Conservation (phyloP, 2,113 vertebrate genomes). For the Sinocyclocheilus anshuiensis region DNA sequence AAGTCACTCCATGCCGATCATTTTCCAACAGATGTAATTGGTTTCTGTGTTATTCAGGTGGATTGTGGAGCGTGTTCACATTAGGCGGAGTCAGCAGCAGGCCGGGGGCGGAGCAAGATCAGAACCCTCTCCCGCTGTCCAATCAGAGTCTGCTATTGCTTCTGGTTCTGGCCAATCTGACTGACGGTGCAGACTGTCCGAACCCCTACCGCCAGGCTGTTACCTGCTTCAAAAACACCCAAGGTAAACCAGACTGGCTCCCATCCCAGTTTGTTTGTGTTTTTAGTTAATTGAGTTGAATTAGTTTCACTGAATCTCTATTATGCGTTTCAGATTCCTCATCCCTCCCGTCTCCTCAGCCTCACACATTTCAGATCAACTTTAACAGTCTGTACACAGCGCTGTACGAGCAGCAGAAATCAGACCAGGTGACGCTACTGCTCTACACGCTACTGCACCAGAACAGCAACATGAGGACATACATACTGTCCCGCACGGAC, state of each 20-base stretch:
- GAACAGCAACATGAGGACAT: conserved; percentile 91
- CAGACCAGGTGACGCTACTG: conserved; percentile 92
- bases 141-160: conserved; percentile 94
- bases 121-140: conserved; percentile 88
- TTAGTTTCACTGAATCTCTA: background rate
- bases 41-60: conserved; percentile 74
- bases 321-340: conserved; percentile 83
- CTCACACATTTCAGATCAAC: conserved; percentile 96
- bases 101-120: conserved; percentile 75
- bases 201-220: conserved; percentile 95
- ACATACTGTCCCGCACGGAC: conserved; percentile 92
- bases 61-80: conserved; percentile 94
- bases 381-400: conserved; percentile 97
- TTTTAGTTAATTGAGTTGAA: background rate
- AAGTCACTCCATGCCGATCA: background rate
- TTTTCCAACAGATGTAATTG: background rate
- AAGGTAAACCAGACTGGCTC: conserved; percentile 76
- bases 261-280: background rate
- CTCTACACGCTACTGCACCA: conserved; percentile 95
- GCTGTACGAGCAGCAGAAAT: conserved; percentile 92
- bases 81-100: conserved; percentile 88
- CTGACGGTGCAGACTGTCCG: conserved; percentile 84
- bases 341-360: conserved; percentile 79
- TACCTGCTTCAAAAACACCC: conserved; percentile 93
- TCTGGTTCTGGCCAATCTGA: conserved; percentile 90